Evolutionary conservation across 2,888 invertebrate species (phyloP).

Genomic region (Polyommatus iphigenia): DNA sequence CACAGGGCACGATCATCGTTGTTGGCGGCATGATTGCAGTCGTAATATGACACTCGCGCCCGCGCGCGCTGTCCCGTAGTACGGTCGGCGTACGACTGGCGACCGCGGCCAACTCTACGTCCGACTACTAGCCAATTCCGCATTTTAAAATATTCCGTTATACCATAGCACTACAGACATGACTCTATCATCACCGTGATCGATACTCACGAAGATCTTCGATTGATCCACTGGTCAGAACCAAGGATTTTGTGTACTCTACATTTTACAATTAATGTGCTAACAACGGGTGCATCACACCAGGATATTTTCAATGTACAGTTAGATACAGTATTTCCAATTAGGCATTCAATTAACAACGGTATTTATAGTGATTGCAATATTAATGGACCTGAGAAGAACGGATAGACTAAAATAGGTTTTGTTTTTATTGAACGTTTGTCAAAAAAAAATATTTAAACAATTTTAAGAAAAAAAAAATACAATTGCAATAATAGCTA

Average conservation of each 20-base stretch:
- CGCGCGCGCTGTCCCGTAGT: constrained; percentile 68
- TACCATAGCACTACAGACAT: constrained; percentile 60
- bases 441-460: too few species aligned
- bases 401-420: not conserved
- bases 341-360: not conserved
- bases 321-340: not conserved
- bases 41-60: constrained; percentile 54
- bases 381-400: not conserved
- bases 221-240: constrained; percentile 39
- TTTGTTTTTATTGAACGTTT: not conserved
- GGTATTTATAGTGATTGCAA: not conserved
- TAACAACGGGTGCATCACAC: not conserved
- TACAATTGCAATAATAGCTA: not conserved
- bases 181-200: constrained; percentile 37
- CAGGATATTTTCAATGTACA: not conserved
- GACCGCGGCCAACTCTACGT: constrained; percentile 57
- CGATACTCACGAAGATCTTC: constrained; percentile 31
- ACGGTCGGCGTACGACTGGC: constrained; percentile 74
- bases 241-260: constrained; percentile 2
- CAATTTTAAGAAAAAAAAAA: too few species aligned
- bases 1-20: constrained; percentile 77
- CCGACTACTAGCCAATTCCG: constrained; percentile 73
- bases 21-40: constrained; percentile 75
- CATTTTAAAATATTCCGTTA: constrained; percentile 75
- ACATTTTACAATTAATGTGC: not conserved